Conservation (phyloP, 2,797 vertebrate species). For the Peromyscus melanophrys region DNA sequence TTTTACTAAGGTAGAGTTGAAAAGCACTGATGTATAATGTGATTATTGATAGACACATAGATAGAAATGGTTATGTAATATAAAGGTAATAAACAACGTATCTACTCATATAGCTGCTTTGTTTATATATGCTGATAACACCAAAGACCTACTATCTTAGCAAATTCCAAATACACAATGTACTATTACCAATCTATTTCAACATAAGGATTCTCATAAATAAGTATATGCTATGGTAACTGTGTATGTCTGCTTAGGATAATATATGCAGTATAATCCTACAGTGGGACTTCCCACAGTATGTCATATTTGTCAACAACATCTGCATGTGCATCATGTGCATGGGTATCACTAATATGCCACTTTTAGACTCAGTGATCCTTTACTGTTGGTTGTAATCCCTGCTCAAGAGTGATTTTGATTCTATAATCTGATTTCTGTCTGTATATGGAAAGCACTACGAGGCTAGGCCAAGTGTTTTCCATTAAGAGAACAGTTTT, state of each 20-base stretch:
- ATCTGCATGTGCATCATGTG: background rate
- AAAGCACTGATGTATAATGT: background rate
- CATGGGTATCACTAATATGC: background rate
- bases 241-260: background rate
- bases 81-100: background rate
- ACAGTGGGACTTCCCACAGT: background rate
- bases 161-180: background rate
- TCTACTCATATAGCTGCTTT: background rate
- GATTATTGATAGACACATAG: background rate
- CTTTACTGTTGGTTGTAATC: slow-evolving; percentile 1
- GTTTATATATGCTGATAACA: background rate
- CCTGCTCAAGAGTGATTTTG: slow-evolving; percentile 52
- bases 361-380: background rate
- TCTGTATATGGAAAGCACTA: slow-evolving; percentile 67
- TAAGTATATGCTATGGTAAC: background rate
- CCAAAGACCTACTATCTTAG: background rate
- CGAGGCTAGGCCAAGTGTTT: slow-evolving; percentile 73
- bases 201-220: background rate
- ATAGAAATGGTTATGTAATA: background rate
- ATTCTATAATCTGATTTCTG: slow-evolving; percentile 59
- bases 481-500: slow-evolving; percentile 73
- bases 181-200: background rate
- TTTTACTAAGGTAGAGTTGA: background rate
- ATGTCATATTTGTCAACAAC: background rate
- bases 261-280: background rate